phyloP scores from a whole-genome alignment of 2,797 vertebrate genomes.

The Acanthornis magna region DNA sequence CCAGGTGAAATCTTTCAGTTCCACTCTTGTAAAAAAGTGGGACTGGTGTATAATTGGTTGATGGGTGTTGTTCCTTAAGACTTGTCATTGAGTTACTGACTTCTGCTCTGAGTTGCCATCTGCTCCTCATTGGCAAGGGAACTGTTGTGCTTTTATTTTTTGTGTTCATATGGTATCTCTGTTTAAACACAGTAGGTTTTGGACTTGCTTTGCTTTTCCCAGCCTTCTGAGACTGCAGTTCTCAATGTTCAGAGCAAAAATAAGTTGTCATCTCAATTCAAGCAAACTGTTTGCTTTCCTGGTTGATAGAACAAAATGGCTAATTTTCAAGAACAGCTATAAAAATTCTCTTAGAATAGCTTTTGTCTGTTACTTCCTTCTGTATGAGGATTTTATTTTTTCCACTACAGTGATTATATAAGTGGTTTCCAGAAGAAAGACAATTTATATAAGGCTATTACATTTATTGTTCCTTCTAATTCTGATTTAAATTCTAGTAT shows the following conservation, averaged over 20 bases:
- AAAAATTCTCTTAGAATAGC: background rate
- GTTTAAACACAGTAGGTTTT: conserved; percentile 26
- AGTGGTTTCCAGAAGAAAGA: background rate
- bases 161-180: conserved; percentile 18
- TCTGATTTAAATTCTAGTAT: background rate
- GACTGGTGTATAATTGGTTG: background rate
- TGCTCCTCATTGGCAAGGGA: conserved; percentile 38
- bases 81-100: background rate
- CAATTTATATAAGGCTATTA: background rate
- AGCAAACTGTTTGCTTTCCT: background rate
- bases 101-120: conserved; percentile 38
- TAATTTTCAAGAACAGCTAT: background rate
- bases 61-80: background rate
- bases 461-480: background rate
- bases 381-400: background rate
- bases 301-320: background rate
- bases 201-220: conserved; percentile 29
- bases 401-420: background rate
- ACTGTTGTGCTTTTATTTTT: conserved; percentile 22
- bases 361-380: background rate
- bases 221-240: background rate
- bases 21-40: background rate
- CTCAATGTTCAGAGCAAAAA: background rate
- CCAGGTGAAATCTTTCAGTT: background rate
- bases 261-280: background rate